Evolutionary conservation across 2,888 invertebrate genomes (phyloP), one percentile per base, ranked within the genome.

Genomic region (Leptarthrus brevirostris): DNA sequence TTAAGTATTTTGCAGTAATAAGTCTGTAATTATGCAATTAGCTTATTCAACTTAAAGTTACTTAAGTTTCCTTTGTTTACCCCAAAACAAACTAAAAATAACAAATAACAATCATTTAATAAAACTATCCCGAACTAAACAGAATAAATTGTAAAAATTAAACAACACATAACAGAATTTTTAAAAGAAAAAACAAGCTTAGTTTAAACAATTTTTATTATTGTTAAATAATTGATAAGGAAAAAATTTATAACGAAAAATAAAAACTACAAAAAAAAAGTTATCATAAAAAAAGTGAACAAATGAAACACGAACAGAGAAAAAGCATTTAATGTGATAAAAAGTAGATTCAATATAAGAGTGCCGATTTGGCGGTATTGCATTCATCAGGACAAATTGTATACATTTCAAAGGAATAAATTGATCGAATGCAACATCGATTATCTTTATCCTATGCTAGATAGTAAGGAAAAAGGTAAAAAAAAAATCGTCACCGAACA

Each of bases 251-350:
- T 71, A 22, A 49, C 58, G 40, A 64, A 52, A 70, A 58, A 72
- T 58, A 58, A 71, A 71, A 73, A 58, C 47, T 52, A 56, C 56
- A 72, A 56, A 22, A 69, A n/a, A 66, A 58, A 69, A 74, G 54
- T 54, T 71, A 76, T 40, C 64, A 70, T 47, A 64, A 74, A 73
- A 73, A 64, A 40, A 22, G 54, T 74, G 74, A 74, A 74, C 24
- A 69, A 76, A 72, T 56, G 56, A 47, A 72, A 72, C 56, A 54
- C 44, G 26, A 77, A 74, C 34, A 74, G 73, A 72, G 72, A 20
- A 74, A 74, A 77, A 77, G 77, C 77, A 77, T 77, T 76, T 76
- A 77, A 76, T 77, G 77, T 77, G 77, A 77, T 77, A 77, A 74
- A 56, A 75, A 77, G 76, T 76, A 76, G 76, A 75, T 76, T 72